A percentile compares a stretch with the other conserved stretches of the same genome.
Conservation (phyloP, 2,888 invertebrate genomes). For the Epinotia demarniana region DNA sequence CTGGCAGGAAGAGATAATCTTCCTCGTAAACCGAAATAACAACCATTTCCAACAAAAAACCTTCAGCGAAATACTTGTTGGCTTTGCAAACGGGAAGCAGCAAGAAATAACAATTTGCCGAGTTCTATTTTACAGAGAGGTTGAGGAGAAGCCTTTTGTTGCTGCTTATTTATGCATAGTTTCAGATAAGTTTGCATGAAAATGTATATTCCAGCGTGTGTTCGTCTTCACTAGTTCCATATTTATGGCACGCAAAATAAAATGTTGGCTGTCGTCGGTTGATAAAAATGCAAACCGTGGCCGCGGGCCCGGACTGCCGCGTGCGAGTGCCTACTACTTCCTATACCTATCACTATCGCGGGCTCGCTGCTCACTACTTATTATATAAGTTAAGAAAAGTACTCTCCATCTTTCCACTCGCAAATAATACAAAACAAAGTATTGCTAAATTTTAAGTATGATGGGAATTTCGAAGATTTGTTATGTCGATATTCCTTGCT, state of each 20-base stretch:
- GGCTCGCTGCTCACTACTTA: conserved; percentile 29
- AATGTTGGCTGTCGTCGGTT: conserved; percentile 76
- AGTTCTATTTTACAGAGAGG: conserved; percentile 65
- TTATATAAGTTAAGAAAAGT: conserved; percentile 26
- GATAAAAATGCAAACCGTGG: conserved; percentile 83
- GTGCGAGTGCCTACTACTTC: conserved; percentile 10
- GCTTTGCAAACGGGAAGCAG: conserved; percentile 43
- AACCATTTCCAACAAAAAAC: conserved; percentile 52
- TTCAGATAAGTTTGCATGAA: conserved; percentile 80
- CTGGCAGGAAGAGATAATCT: conserved; percentile 45
- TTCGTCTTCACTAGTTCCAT: conserved; percentile 75
- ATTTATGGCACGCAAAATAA: conserved; percentile 83
- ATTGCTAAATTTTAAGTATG: conserved; percentile 3
- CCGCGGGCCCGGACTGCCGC: conserved; percentile 65
- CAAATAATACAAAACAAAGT: neutral
- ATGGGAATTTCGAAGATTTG: neutral
- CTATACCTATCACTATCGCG: conserved; percentile 23
- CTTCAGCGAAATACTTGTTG: conserved; percentile 45
- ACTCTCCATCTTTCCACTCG: conserved; percentile 5
- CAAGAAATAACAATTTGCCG: conserved; percentile 46
- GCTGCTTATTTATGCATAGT: conserved; percentile 80
- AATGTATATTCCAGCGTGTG: conserved; percentile 72
- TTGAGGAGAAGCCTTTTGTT: conserved; percentile 61
- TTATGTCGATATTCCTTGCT: neutral
- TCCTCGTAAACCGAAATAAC: conserved; percentile 51